phyloP scores from a whole-genome alignment of 2,888 invertebrate genomes.

The Drosophila prolongata region DNA sequence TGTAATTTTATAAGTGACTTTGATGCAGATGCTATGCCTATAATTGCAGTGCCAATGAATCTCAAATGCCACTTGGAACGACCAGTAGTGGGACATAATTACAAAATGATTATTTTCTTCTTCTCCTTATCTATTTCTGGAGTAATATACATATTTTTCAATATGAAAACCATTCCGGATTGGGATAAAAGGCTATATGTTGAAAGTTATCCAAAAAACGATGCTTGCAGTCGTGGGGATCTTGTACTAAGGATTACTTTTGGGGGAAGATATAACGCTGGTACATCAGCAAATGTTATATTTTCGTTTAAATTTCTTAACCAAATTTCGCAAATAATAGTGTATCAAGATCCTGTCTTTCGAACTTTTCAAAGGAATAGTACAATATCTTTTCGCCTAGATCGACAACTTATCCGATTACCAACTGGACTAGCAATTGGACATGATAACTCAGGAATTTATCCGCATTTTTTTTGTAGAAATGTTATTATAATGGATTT shows the following conservation, averaged over 20 bases:
- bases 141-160: conserved; percentile 8
- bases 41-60: conserved; percentile 44
- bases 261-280: conserved; percentile 44
- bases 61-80: conserved; percentile 49
- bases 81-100: conserved; percentile 33
- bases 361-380: conserved; percentile 39
- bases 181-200: conserved; percentile 40
- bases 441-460: conserved; percentile 48
- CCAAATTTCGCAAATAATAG: conserved; percentile 14
- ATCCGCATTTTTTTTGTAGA: conserved; percentile 48
- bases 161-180: conserved; percentile 2
- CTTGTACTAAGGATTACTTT: conserved; percentile 43
- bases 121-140: background rate
- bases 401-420: conserved; percentile 18
- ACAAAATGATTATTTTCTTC: conserved; percentile 29
- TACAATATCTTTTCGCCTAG: conserved; percentile 37
- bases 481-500: conserved; percentile 33
- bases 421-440: conserved; percentile 29
- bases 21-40: conserved; percentile 48
- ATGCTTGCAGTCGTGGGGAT: conserved; percentile 35
- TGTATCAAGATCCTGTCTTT: conserved; percentile 32
- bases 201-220: conserved; percentile 1
- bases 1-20: conserved; percentile 50
- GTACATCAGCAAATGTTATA: conserved; percentile 48
- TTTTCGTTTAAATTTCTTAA: conserved; percentile 21